Base-by-base conservation (phyloP, 2,888 invertebrate species). In the Adelognathus sp. region DNA sequence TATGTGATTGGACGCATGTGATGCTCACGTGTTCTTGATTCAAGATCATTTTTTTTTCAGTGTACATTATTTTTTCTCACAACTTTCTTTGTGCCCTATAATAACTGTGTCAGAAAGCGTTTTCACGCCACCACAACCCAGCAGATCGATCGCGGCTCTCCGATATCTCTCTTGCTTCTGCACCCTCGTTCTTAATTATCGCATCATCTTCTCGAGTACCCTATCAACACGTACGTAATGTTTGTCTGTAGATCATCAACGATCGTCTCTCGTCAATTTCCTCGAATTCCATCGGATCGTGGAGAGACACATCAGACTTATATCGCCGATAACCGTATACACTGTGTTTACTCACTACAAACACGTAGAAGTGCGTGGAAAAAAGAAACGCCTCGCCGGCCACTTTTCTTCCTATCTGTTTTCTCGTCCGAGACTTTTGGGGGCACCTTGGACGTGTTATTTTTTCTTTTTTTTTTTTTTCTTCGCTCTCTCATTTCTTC, bases 361-460 rank as follows among this genome's bases (percentile, higher is more conserved):
- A 31, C 31, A 31, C 24, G 36, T 24, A 16, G 18, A 5, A 11
- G 11, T 21, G 1, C 36, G 36, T n/a, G 41, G 29, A 56, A 46
- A 11, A 21, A 36, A 60, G 58, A 56, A 66, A 50, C 58, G 63
- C 29, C 27, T 66, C 29, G 33, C n/a, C 5, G 21, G 29, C 58
- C 41, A 61, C 63, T 66, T 81, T 81, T 63, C 21, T 54, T 61
- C 18, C 36, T 61, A 61, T 74, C 61, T 58, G 39, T 71, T 29
- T 75, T 39, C 44, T 11, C 50, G 56, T 39, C 66, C 33, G 27
- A 61, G 44, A 75, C 36, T 67, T 66, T 66, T 36, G 31, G 39
- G 71, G 79, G 71, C 79, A 71, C 71, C 71, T 79, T 79, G 66
- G 31, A 24, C 61, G 33, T 39, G 16, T 66, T 61, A 14, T 66